Conservation (phyloP, 92 coral and sea anemone genomes). For the Epizoanthus rinbou region DNA sequence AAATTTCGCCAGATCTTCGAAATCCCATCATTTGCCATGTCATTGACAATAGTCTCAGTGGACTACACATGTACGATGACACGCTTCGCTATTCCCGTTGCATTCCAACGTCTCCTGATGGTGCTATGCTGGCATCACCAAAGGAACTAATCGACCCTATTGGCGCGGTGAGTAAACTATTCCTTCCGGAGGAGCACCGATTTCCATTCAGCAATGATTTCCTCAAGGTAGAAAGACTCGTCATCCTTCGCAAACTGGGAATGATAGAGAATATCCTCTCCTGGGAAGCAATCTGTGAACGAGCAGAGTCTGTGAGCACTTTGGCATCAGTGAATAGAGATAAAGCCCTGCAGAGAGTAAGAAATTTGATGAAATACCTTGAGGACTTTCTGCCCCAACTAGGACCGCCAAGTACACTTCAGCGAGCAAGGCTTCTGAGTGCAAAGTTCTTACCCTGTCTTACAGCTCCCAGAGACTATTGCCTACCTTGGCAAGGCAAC, state of each 20-base stretch:
- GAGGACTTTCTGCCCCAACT: slow-evolving; percentile 61
- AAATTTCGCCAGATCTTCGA: slow-evolving; percentile 56
- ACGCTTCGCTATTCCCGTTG: slow-evolving; percentile 61
- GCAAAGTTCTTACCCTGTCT: slow-evolving; percentile 82
- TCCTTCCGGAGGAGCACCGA: slow-evolving; percentile 76
- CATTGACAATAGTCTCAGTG: slow-evolving; percentile 76
- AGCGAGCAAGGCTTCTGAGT: slow-evolving; percentile 59
- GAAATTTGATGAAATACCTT: slow-evolving; percentile 72
- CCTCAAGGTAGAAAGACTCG: slow-evolving; percentile 69
- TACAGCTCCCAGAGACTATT: slow-evolving; percentile 65
- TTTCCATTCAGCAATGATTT: slow-evolving; percentile 82
- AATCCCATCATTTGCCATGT: slow-evolving; percentile 79
- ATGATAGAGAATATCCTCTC: slow-evolving; percentile 79
- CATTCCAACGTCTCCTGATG: slow-evolving; percentile 83
- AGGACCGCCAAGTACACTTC: slow-evolving; percentile 53
- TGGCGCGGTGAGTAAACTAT: slow-evolving; percentile 77
- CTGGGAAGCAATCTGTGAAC: slow-evolving; percentile 89
- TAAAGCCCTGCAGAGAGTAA: slow-evolving; percentile 66
- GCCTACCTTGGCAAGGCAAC: slow-evolving; percentile 88
- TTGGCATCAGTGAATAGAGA: slow-evolving; percentile 56
- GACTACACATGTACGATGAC: slow-evolving; percentile 50
- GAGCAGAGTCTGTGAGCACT: slow-evolving; percentile 71
- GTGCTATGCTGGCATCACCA: slow-evolving; percentile 69
- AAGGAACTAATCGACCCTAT: slow-evolving; percentile 75
- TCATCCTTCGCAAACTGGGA: slow-evolving; percentile 84